Evolutionary conservation across 2,113 vertebrate genomes (phyloP).

Genomic region (Echinops telfairi): DNA sequence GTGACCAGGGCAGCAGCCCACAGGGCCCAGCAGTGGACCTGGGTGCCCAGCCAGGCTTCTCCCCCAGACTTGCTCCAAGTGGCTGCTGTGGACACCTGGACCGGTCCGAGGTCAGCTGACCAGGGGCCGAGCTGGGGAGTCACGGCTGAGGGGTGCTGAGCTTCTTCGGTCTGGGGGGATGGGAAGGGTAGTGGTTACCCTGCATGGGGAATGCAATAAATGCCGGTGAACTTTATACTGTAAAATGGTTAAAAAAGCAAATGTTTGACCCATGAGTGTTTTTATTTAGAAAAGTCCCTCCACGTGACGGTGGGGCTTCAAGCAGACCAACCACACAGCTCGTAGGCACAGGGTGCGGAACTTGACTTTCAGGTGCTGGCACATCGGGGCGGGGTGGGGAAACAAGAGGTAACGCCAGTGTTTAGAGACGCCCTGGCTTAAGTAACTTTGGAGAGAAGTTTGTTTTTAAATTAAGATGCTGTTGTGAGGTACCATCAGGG

Average conservation of each 20-base stretch:
- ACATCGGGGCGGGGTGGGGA: no score
- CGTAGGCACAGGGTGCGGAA: no score
- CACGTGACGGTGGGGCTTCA: neutral
- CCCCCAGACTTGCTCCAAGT: neutral
- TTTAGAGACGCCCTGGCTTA: no score
- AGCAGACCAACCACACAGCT: no score
- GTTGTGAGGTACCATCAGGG: no score
- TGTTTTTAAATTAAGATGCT: neutral
- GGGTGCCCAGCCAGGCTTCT: no score
- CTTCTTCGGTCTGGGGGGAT: no score
- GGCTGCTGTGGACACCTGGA: neutral
- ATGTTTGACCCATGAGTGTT: neutral
- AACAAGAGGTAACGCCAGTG: neutral
- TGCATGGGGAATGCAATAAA: neutral
- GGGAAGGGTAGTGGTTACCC: no score
- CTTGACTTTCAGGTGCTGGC: no score
- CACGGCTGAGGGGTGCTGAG: no score
- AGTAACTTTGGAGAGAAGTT: rapidly evolving
- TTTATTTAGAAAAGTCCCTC: neutral
- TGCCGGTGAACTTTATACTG: neutral
- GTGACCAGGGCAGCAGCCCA: neutral
- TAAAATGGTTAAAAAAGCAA: neutral
- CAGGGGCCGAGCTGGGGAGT: no score
- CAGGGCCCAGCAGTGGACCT: neutral
- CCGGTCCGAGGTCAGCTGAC: no score